Evolutionary conservation across 2,888 invertebrate genomes (phyloP).

Genomic region (Meloe dianella): DNA sequence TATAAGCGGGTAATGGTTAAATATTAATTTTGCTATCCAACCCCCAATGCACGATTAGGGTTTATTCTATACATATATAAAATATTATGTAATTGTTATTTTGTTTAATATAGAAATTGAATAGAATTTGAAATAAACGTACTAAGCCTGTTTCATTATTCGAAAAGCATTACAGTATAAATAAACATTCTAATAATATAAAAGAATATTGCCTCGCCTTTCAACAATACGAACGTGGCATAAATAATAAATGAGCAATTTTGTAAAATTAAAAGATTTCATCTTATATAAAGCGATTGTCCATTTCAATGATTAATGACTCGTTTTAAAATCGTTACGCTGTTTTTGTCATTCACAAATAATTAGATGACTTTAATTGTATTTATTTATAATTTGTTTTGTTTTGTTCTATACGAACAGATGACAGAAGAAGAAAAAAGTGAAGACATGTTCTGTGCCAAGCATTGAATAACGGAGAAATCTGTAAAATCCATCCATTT

Average conservation of each 20-base stretch:
- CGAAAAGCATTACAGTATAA: neutral
- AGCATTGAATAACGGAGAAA: neutral
- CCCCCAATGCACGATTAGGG: neutral
- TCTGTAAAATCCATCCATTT: neutral
- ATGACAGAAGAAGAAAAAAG: neutral
- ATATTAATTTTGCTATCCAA: neutral
- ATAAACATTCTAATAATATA: neutral
- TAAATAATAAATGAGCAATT: constrained; percentile 2
- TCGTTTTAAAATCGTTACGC: constrained; percentile 32
- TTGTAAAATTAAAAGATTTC: constrained; percentile 26
- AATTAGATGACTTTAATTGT: constrained; percentile 42
- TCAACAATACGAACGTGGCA: neutral
- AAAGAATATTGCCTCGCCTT: neutral
- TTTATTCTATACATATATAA: neutral
- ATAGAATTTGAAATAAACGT: neutral
- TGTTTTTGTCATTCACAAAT: constrained; percentile 30
- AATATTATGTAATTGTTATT: neutral
- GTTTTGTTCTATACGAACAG: constrained; percentile 15
- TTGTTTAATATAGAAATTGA: neutral
- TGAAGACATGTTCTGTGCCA: neutral
- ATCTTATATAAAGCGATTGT: constrained; percentile 20
- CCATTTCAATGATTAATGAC: constrained; percentile 36
- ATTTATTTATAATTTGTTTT: constrained; percentile 23
- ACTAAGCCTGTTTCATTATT: neutral
- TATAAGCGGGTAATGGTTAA: neutral